Evolutionary conservation across 2,888 invertebrate genomes (phyloP), one percentile per base, ranked within the genome.

Genomic region (Metalampra italica): DNA sequence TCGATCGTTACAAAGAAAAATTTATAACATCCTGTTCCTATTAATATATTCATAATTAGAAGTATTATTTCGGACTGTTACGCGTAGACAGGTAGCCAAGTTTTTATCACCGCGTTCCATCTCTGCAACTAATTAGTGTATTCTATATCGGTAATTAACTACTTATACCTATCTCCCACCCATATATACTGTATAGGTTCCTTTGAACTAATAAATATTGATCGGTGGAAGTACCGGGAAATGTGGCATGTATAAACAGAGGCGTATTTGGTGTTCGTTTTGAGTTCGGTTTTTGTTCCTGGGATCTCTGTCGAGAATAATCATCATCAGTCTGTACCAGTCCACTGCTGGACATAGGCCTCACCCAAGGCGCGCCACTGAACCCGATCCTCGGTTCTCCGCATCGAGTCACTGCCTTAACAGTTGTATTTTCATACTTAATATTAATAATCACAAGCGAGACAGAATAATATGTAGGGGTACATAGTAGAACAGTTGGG

Each of bases 191-290:
- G n/a, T n/a, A n/a, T 55, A 53, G 54, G 52, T 72, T 76, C 64
- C 65, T 59, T 60, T 58, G 66, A 73, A 75, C 72, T 79, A 69
- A 82, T 82, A 79, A 79, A 82, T 83, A 83, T 82, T 79, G 79
- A 83, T 78, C 70, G 73, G 62, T 64, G 57, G 59, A 55, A 62
- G 55, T 71, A 64, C 68, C 57, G 58, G 59, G 71, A 77, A 75
- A 49, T 59, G 54, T 41, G 14, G 14, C 14, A 29, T 11, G 32
- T 41, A 40, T 32, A 34, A n/a, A 7, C 34, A 37, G 37, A 43
- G 52, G 45, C 47, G 51, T 53, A 34, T 46, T 8, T 13, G 12
- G 38, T 9, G 5, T 4, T 2, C 22, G 22, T 22, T 3, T 22
- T 22, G 22, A 22, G 22, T 22, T 22, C n/a, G n/a, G n/a, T n/a